phyloP scores from a whole-genome alignment of 2,888 invertebrate species.

The Parnassius mnemosyne region DNA sequence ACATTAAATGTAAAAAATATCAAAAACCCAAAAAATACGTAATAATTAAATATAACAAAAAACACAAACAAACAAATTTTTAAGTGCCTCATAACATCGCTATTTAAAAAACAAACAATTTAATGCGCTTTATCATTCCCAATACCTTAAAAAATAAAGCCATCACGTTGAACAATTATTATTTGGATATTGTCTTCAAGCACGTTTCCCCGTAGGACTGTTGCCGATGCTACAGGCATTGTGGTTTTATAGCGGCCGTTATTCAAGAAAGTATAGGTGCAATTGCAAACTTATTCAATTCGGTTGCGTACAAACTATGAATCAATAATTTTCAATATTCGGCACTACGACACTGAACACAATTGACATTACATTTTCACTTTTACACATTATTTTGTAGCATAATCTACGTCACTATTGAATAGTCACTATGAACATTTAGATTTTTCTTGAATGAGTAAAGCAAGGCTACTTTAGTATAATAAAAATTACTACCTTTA shows the following conservation, averaged over 20 bases:
- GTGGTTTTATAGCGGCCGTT: constrained; percentile 69
- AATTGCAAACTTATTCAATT: constrained; percentile 62
- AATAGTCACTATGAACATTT: no score
- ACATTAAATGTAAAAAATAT: no score
- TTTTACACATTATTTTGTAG: neutral
- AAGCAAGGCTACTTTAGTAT: no score
- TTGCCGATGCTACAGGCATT: constrained; percentile 44
- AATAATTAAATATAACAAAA: no score
- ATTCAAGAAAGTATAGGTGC: constrained; percentile 61
- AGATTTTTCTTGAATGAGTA: no score
- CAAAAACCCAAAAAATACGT: no score
- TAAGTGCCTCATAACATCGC: no score
- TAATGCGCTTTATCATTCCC: constrained; percentile 14
- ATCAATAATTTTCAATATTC: constrained; percentile 76
- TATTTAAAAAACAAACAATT: no score
- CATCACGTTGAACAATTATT: constrained; percentile 44
- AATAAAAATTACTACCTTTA: no score
- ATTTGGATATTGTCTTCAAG: constrained; percentile 34
- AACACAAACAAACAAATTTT: no score
- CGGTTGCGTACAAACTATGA: constrained; percentile 71
- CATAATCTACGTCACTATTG: no score
- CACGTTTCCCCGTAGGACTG: constrained; percentile 62
- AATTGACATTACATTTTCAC: constrained; percentile 27
- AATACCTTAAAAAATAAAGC: constrained; percentile 67
- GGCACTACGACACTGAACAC: constrained; percentile 52